Base-by-base conservation (phyloP, 2,113 vertebrate genomes). In the Myiagra hebetior region DNA sequence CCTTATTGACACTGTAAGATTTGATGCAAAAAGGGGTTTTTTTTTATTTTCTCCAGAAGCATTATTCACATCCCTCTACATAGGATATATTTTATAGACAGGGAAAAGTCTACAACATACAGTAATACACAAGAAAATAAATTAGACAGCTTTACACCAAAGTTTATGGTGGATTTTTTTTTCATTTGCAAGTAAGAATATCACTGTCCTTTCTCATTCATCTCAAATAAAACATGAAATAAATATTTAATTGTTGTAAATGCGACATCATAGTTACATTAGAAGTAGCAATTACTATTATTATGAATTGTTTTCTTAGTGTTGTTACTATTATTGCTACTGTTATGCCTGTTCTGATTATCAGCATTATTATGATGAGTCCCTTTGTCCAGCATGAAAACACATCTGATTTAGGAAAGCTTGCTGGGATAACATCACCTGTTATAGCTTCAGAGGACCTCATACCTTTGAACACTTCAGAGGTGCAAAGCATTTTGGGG, bases 371-470 rank as follows among this genome's bases (percentile, higher is more conserved):
- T 68, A 59, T 30, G 35, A 57, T 15, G 55, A 44, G 13, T 18
- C 60, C 27, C 15, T 68, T 85, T 55, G 21, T 46, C 21, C 39
- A 69, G 35, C 80, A 82, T 57, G 24, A 35, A 67, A 77, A 59
- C 96, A 97, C 59, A 98, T 86, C 95, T 41, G 85, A 96, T 93
- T 98, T 98, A 57, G 97, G 97, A 92, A 97, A 98, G 3, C 97
- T 97, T 85, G 92, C 94, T 65, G 96, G 78, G 93, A 98, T 47
- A 82, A 97, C 5, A 84, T 98, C 82, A 18, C 97, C 95, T 73
- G 53, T 76, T 68, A 96, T 62, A 44, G 90, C 97, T 77, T 93
- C 56, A 73, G 97, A 50, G 53, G 27, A 41, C 20, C 67, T 85
- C 69, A 97, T 39, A 17, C 89, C 86, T 86, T 91, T 94, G 22